These are phyloP conservation scores for Ectemnius cavifrons DNA, from an alignment of 2,888 invertebrate species.

Conservation along the genomic window DNA sequence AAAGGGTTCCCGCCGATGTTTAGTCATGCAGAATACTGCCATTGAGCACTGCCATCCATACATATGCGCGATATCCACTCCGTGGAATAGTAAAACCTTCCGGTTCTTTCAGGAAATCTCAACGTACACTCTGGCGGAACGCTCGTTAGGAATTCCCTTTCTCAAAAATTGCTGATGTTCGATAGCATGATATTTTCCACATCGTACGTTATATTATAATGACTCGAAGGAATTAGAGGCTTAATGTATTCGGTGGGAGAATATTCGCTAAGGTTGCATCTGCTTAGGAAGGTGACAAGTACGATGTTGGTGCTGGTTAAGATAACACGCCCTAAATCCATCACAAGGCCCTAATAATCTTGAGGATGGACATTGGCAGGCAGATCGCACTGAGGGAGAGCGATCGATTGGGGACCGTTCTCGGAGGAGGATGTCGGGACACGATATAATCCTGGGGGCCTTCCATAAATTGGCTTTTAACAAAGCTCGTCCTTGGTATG, in stretches of 20 bases:
- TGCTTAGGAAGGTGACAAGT: constrained; percentile 24
- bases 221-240: neutral
- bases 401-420: constrained; percentile 14
- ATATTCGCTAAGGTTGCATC: neutral
- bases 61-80: constrained; percentile 14
- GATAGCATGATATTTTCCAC: too few species aligned
- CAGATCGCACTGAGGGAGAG: constrained; percentile 35
- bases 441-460: constrained; percentile 36
- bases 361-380: constrained; percentile 36
- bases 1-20: constrained; percentile 70
- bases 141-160: too few species aligned
- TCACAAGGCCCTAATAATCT: neutral
- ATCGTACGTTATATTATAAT: too few species aligned
- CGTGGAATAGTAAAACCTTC: constrained; percentile 30
- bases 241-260: constrained; percentile 14
- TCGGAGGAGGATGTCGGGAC: neutral
- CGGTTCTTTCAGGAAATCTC: neutral
- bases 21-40: constrained; percentile 70
- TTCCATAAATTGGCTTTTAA: constrained; percentile 55
- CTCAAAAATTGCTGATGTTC: too few species aligned
- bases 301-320: constrained; percentile 12
- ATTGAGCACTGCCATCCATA: constrained; percentile 45
- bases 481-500: constrained; percentile 54
- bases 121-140: too few species aligned
- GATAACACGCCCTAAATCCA: constrained; percentile 22